These are phyloP conservation scores for Bursaphelenchus okinawaensis DNA, from an alignment of 2,888 invertebrate genomes.

Conservation along the genomic window DNA sequence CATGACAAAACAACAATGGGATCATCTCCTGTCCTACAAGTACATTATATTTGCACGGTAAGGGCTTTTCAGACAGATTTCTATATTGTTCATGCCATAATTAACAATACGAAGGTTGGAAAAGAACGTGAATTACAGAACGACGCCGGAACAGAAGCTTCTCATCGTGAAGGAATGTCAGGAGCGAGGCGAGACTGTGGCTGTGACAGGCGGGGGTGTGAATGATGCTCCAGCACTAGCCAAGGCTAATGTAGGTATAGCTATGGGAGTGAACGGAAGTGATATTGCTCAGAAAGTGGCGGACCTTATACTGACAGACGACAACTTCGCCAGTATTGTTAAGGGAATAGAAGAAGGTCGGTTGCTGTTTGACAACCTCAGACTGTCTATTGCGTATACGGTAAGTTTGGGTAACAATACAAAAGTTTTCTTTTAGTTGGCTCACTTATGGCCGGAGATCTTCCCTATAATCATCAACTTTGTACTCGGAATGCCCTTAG, in stretches of 20 bases:
- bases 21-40: slow-evolving; percentile 41
- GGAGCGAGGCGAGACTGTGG: slow-evolving; percentile 50
- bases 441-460: slow-evolving; percentile 53
- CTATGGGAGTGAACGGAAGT: slow-evolving; percentile 50
- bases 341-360: slow-evolving; percentile 54
- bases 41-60: slow-evolving; percentile 56
- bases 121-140: slow-evolving; percentile 28
- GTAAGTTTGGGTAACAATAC: slow-evolving; percentile 27
- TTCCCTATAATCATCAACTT: slow-evolving; percentile 54
- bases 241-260: slow-evolving; percentile 55
- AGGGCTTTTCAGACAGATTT: not conserved
- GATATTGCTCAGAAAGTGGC: slow-evolving; percentile 34
- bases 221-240: slow-evolving; percentile 55
- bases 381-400: slow-evolving; percentile 53
- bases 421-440: not conserved
- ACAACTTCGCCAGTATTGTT: slow-evolving; percentile 53
- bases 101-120: not conserved
- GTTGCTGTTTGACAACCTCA: slow-evolving; percentile 42
- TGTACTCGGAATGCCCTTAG: slow-evolving; percentile 50
- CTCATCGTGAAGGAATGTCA: slow-evolving; percentile 55
- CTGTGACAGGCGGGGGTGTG: slow-evolving; percentile 53
- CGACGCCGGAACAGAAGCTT: slow-evolving; percentile 54
- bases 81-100: slow-evolving; percentile 2
- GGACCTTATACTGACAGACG: slow-evolving; percentile 45
- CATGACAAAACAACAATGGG: slow-evolving; percentile 45